Conservation (phyloP, 2,888 invertebrate genomes). For the Neria commutata region DNA sequence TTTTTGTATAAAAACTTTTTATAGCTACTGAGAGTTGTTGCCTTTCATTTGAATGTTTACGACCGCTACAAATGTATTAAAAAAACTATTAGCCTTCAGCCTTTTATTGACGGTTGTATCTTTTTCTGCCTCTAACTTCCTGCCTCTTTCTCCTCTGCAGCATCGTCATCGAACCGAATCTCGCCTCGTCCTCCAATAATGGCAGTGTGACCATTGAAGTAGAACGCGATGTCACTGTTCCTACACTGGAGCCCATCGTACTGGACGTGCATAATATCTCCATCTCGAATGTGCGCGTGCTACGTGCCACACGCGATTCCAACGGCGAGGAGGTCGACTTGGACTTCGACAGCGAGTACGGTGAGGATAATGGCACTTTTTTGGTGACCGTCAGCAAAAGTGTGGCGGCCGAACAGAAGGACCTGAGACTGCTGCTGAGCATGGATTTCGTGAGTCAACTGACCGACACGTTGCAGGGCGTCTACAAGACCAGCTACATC, state of each 20-base stretch:
- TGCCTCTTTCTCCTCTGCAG: conserved; percentile 42
- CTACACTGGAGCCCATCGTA: conserved; percentile 56
- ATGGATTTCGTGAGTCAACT: conserved; percentile 65
- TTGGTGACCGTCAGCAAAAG: conserved; percentile 46
- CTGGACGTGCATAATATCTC: conserved; percentile 59
- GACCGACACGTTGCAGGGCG: conserved; percentile 65
- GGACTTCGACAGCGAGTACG: conserved; percentile 57
- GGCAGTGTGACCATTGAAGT: conserved; percentile 57
- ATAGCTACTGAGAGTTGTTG: too few relatives aligned
- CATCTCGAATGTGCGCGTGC: conserved; percentile 54
- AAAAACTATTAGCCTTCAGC: too few relatives aligned
- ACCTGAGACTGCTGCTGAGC: conserved; percentile 61
- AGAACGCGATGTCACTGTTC: conserved; percentile 48
- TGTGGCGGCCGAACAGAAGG: conserved; percentile 35
- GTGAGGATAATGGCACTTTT: conserved; percentile 54
- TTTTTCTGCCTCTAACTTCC: too few relatives aligned
- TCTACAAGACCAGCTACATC: conserved; percentile 64
- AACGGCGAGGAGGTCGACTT: conserved; percentile 47
- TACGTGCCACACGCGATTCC: conserved; percentile 34
- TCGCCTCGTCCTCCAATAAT: conserved; percentile 51
- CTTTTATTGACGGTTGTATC: too few relatives aligned
- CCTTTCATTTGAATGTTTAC: too few relatives aligned
- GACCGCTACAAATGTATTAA: too few relatives aligned
- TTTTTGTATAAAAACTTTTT: too few relatives aligned
- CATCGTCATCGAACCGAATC: conserved; percentile 58